A percentile compares a stretch with the other conserved stretches of the same genome.
Evolutionary conservation across 2,797 vertebrate species (phyloP).

Genomic region (Apodemus agrarius): DNA sequence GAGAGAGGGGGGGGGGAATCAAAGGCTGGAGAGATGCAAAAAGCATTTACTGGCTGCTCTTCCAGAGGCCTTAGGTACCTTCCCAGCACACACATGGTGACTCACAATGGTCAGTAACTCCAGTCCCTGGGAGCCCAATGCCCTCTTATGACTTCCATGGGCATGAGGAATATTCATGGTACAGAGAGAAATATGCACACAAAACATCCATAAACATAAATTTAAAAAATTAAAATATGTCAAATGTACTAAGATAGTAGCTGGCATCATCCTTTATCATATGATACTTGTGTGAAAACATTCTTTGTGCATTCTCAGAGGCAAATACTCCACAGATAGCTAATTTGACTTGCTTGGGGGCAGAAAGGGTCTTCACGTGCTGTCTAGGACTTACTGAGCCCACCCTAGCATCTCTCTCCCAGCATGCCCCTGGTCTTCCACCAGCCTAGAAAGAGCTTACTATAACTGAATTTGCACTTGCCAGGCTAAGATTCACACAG

Average conservation of each 20-base stretch:
- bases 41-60: neutral
- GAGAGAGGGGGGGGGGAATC: no score
- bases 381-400: neutral
- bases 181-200: neutral
- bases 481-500: neutral
- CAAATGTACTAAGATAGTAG: slow-evolving; percentile 25
- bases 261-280: neutral
- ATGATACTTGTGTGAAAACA: neutral
- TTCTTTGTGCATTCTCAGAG: neutral
- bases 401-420: neutral
- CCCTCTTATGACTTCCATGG: neutral
- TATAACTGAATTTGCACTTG: neutral
- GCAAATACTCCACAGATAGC: neutral
- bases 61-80: neutral
- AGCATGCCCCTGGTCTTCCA: neutral
- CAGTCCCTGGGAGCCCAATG: neutral
- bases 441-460: neutral
- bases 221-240: neutral
- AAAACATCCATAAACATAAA: neutral
- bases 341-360: neutral
- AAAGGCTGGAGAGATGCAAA: neutral
- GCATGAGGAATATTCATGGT: neutral
- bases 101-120: neutral
- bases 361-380: neutral
- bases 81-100: neutral